Evolutionary conservation across 2,888 invertebrate species (phyloP).

Genomic region (Parnassius smintheus): DNA sequence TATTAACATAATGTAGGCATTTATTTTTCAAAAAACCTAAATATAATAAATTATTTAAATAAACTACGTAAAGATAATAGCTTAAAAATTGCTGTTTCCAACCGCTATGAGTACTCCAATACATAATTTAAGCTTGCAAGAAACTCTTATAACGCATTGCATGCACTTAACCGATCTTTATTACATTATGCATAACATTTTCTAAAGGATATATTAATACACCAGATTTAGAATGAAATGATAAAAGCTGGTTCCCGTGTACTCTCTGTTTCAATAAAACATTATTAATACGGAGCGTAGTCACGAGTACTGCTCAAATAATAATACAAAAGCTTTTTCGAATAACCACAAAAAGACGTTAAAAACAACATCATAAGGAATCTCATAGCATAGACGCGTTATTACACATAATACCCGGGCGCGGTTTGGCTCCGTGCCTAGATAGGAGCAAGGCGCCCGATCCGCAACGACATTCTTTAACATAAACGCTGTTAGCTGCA

Average conservation of each 20-base stretch:
- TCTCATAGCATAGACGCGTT: constrained; percentile 30
- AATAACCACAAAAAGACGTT: constrained; percentile 32
- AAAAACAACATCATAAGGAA: constrained; percentile 39
- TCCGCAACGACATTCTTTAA: constrained; percentile 59
- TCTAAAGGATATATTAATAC: too few relatives aligned
- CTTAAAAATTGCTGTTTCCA: too few relatives aligned
- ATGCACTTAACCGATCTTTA: too few relatives aligned
- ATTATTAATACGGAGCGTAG: constrained; percentile 29
- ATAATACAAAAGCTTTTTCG: constrained; percentile 20
- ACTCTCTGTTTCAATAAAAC: constrained; percentile 19
- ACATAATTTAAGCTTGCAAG: too few relatives aligned
- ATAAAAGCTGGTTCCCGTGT: background rate
- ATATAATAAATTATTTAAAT: too few relatives aligned
- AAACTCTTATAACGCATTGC: too few relatives aligned
- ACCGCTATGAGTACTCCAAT: too few relatives aligned
- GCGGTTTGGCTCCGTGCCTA: constrained; percentile 48
- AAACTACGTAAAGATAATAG: too few relatives aligned
- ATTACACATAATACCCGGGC: constrained; percentile 35
- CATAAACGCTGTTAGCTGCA: constrained; percentile 41
- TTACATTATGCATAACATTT: too few relatives aligned
- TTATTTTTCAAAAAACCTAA: too few relatives aligned
- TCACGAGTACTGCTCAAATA: constrained; percentile 27
- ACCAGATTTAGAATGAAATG: background rate
- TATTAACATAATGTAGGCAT: too few relatives aligned
- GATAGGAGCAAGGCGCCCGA: constrained; percentile 41